Conservation (phyloP, 1,140 invertebrate genomes). For the Lysiphlebus fabarum region DNA sequence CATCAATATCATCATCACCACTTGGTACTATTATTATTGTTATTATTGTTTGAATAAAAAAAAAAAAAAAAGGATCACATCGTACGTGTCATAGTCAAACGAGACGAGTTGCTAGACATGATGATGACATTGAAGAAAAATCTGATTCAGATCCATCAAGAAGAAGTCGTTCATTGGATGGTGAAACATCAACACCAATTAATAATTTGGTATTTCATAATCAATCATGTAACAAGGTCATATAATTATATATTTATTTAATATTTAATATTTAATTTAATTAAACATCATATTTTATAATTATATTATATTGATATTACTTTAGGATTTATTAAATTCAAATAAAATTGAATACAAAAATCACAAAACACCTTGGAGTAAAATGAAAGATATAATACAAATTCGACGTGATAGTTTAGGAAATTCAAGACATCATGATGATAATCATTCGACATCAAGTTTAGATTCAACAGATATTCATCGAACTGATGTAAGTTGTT, state of each 20-base stretch:
- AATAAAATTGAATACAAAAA: constrained; percentile 43
- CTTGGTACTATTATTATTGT: too few species aligned
- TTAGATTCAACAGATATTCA: constrained; percentile 30
- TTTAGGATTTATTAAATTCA: constrained; percentile 26
- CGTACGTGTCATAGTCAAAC: constrained; percentile 18
- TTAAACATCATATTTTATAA: constrained; percentile 18
- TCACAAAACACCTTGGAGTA: constrained; percentile 65
- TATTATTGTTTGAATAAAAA: background rate
- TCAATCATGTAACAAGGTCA: constrained; percentile 10
- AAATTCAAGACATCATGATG: constrained; percentile 25
- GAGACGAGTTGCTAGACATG: constrained; percentile 10
- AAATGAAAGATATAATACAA: constrained; percentile 70
- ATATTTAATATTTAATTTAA: too few species aligned
- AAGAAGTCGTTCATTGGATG: constrained; percentile 43
- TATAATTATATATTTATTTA: constrained; percentile 16
- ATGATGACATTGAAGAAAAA: background rate
- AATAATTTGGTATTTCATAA: background rate
- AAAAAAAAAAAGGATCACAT: constrained; percentile 15
- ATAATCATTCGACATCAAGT: constrained; percentile 32
- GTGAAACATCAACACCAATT: constrained; percentile 29
- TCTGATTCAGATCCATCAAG: constrained; percentile 30
- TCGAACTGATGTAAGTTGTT: constrained; percentile 18
- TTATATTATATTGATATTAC: background rate
- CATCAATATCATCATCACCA: too few species aligned
- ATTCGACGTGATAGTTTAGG: constrained; percentile 59